A percentile compares a stretch with the other conserved stretches of the same genome.
Evolutionary conservation across 2,113 vertebrate genomes (phyloP).

Genomic region (Alaudala cheleensis): DNA sequence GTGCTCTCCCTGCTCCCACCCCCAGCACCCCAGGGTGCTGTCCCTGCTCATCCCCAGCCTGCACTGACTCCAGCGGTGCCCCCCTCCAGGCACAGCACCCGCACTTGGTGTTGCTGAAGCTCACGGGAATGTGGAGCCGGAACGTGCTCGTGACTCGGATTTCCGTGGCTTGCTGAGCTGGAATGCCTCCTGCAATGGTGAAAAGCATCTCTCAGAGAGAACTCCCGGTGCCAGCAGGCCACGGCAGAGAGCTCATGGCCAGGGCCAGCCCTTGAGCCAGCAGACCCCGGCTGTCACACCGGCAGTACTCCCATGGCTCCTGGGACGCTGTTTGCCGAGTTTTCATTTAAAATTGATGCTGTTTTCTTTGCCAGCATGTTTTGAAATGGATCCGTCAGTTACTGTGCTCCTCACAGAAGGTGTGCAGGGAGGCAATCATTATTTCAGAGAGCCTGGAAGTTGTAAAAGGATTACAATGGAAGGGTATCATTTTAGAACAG

Average conservation of each 20-base stretch:
- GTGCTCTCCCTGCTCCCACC: too few species aligned
- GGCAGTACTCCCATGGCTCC: accelerated
- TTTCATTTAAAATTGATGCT: neutral
- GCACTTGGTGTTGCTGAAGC: neutral
- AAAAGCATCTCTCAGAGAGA: neutral
- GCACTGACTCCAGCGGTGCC: accelerated
- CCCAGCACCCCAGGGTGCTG: too few species aligned
- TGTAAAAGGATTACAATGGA: neutral
- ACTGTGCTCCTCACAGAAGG: neutral
- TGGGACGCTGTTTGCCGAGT: neutral
- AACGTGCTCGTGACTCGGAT: accelerated
- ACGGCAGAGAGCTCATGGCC: accelerated
- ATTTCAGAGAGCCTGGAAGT: neutral
- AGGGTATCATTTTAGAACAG: slow-evolving; percentile 4
- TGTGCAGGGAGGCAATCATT: neutral
- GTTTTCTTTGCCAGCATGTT: neutral
- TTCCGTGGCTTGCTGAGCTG: neutral
- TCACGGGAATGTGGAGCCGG: neutral
- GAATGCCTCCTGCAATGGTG: neutral
- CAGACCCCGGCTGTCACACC: neutral
- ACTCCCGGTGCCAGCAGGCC: neutral
- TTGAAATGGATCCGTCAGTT: neutral
- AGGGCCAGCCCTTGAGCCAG: neutral
- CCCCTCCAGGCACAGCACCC: accelerated
- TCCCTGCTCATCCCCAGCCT: neutral